Percentiles rank a stretch among this genome's conserved stretches.
phyloP scores from a whole-genome alignment of 1,140 invertebrate species.

The Agraylea sexmaculata region DNA sequence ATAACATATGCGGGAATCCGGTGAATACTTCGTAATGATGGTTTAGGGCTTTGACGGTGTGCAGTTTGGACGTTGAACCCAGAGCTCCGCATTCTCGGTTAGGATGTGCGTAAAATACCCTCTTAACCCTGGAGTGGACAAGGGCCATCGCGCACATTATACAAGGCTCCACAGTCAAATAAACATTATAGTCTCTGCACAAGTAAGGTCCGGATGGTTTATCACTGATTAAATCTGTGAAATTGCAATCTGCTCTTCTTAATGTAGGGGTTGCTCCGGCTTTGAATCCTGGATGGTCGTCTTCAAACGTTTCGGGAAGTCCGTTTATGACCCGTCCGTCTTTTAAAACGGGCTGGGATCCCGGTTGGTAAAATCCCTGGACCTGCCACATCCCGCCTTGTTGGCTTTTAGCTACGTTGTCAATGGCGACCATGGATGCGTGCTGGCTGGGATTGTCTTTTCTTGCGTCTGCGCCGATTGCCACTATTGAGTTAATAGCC shows the following conservation, averaged over 20 bases:
- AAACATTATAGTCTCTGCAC: constrained; percentile 82
- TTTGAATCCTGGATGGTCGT: constrained; percentile 14
- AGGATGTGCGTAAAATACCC: constrained; percentile 65
- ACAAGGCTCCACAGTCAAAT: constrained; percentile 78
- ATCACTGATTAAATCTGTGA: constrained; percentile 22
- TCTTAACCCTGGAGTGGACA: constrained; percentile 70
- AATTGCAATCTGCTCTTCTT: constrained; percentile 20
- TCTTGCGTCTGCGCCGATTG: constrained; percentile 50
- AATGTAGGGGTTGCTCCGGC: constrained; percentile 22
- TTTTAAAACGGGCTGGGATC: not conserved
- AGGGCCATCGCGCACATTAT: constrained; percentile 90
- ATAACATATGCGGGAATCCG: constrained; percentile 24
- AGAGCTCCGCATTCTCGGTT: constrained; percentile 55
- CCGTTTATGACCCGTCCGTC: constrained; percentile 13
- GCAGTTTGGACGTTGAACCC: constrained; percentile 57
- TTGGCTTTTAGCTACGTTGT: constrained; percentile 71
- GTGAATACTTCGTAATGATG: constrained; percentile 79
- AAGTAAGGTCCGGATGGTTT: constrained; percentile 55
- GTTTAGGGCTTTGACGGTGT: constrained; percentile 69
- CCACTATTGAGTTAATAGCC: constrained; percentile 43
- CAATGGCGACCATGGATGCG: constrained; percentile 73
- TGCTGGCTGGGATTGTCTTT: constrained; percentile 66
- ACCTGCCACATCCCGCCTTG: constrained; percentile 61
- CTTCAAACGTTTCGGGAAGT: constrained; percentile 21
- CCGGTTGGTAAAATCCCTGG: constrained; percentile 4